A percentile compares a stretch with the other conserved stretches of the same genome.
phyloP scores from a whole-genome alignment of 2,888 invertebrate genomes.

The Apoderus coryli region DNA sequence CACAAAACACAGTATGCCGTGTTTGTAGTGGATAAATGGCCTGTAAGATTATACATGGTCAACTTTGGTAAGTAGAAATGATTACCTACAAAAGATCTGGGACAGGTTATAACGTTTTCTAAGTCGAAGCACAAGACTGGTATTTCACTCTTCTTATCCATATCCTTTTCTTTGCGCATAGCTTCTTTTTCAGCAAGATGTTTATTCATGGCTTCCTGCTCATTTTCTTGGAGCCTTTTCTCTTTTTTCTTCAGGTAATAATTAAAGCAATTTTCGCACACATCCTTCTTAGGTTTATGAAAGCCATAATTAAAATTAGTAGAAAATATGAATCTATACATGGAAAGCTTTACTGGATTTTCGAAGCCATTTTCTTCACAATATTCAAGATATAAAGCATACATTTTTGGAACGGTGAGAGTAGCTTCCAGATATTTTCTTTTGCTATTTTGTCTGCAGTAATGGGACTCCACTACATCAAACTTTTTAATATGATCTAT shows the following conservation, averaged over 20 bases:
- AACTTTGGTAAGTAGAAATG: slow-evolving; percentile 14
- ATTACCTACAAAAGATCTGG: slow-evolving; percentile 11
- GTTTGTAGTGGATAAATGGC: slow-evolving; percentile 13
- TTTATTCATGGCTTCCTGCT: slow-evolving; percentile 9
- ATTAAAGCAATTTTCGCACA: slow-evolving; percentile 11
- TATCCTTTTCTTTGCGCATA: slow-evolving; percentile 10
- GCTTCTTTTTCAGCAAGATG: slow-evolving; percentile 10
- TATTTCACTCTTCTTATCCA: slow-evolving; percentile 10
- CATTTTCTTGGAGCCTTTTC: slow-evolving; percentile 7
- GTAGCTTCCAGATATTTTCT: slow-evolving; percentile 7
- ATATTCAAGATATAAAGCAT: slow-evolving; percentile 9
- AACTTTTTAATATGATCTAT: slow-evolving; percentile 9
- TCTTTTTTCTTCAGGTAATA: slow-evolving; percentile 10
- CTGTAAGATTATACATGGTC: slow-evolving; percentile 15
- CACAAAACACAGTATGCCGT: slow-evolving; percentile 15
- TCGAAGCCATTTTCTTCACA: slow-evolving; percentile 12
- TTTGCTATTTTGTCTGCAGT: slow-evolving; percentile 10
- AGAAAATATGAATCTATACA: slow-evolving; percentile 12
- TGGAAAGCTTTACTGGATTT: slow-evolving; percentile 11
- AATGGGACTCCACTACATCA: slow-evolving; percentile 10
- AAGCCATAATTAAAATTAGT: slow-evolving; percentile 16
- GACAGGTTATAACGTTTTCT: slow-evolving; percentile 17
- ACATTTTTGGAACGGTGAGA: slow-evolving; percentile 7
- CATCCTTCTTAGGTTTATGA: slow-evolving; percentile 13
- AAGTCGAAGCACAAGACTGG: slow-evolving; percentile 10